phyloP scores from a whole-genome alignment of 2,888 invertebrate genomes.

The Helleia helle region DNA sequence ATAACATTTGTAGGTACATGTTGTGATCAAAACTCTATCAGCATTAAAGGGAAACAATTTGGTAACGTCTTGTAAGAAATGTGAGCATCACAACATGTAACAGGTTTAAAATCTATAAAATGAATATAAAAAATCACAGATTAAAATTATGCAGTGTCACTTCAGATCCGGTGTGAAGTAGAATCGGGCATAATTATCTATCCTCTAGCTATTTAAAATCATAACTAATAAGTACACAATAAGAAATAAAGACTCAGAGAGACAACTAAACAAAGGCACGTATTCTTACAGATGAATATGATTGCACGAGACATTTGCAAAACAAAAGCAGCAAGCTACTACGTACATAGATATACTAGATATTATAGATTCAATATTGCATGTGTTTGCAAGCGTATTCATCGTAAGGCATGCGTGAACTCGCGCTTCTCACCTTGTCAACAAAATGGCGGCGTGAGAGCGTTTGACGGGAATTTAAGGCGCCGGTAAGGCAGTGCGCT shows the following conservation, averaged over 20 bases:
- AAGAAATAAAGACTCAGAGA: conserved; percentile 63
- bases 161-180: conserved; percentile 63
- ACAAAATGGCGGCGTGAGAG: conserved; percentile 71
- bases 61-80: conserved; percentile 36
- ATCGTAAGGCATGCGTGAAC: conserved; percentile 46
- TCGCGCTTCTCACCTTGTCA: conserved; percentile 71
- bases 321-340: conserved; percentile 4
- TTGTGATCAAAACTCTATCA: conserved; percentile 50
- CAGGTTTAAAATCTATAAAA: conserved; percentile 65
- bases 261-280: conserved; percentile 64
- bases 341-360: background rate
- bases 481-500: conserved; percentile 87
- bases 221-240: conserved; percentile 69
- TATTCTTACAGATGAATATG: conserved; percentile 46
- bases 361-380: background rate
- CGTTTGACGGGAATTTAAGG: conserved; percentile 73
- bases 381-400: conserved; percentile 45
- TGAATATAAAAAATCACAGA: conserved; percentile 72
- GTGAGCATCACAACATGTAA: conserved; percentile 66
- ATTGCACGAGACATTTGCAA: conserved; percentile 13
- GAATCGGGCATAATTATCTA: conserved; percentile 48
- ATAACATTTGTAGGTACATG: conserved; percentile 42
- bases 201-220: conserved; percentile 47
- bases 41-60: conserved; percentile 33
- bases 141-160: conserved; percentile 72